Percentiles rank a stretch among this genome's conserved stretches.
Conservation (phyloP, 2,113 vertebrate species). For the Nymphicus hollandicus region DNA sequence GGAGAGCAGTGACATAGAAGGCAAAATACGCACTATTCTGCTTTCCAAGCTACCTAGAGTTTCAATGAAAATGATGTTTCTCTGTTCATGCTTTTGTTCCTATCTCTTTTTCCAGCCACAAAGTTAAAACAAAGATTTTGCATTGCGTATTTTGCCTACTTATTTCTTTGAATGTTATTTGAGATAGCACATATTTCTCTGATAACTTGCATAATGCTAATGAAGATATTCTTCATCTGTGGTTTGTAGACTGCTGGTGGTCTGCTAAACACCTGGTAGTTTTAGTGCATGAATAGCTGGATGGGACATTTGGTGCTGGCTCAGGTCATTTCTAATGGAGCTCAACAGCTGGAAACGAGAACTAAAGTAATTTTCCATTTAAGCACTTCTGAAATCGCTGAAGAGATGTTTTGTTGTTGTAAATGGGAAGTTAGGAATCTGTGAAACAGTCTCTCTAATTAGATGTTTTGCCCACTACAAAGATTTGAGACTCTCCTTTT, state of each 20-base stretch:
- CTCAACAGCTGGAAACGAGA: constrained; percentile 29
- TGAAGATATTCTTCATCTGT: neutral
- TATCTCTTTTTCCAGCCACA: neutral
- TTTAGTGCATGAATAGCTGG: neutral
- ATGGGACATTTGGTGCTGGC: constrained; percentile 2
- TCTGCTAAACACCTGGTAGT: constrained; percentile 8
- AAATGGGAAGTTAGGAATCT: neutral
- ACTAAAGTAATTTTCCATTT: constrained; percentile 28
- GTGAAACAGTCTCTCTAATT: neutral
- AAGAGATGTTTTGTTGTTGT: neutral
- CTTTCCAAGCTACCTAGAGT: neutral
- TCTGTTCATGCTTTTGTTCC: neutral
- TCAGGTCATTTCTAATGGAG: neutral
- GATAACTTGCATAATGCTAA: neutral
- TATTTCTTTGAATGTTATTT: neutral
- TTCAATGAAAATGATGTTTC: neutral
- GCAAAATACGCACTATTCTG: neutral
- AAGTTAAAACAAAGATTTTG: neutral
- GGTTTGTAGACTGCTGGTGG: neutral
- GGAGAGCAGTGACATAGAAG: neutral
- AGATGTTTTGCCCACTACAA: neutral
- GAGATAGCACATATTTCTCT: neutral
- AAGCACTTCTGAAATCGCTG: constrained; percentile 1
- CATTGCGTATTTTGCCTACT: neutral
- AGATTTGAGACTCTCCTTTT: neutral